Evolutionary conservation across 2,888 invertebrate genomes (phyloP).

Genomic region (Lochmaea crataegi): DNA sequence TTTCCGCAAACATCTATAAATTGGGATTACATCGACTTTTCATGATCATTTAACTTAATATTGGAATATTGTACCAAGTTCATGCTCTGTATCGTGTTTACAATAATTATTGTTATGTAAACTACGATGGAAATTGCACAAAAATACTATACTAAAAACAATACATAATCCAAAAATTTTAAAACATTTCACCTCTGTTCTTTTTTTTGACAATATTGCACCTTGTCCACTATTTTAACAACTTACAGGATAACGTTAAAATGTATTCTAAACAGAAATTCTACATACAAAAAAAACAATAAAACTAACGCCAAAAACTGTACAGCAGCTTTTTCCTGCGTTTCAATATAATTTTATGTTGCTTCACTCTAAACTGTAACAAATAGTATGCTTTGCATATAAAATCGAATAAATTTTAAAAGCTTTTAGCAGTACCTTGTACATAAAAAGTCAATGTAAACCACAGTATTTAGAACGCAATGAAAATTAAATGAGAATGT

Average conservation of each 20-base stretch:
- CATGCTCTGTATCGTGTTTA: slow-evolving; percentile 57
- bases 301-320: slow-evolving; percentile 24
- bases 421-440: slow-evolving; percentile 9
- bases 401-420: not conserved
- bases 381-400: slow-evolving; percentile 36
- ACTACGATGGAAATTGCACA: slow-evolving; percentile 55
- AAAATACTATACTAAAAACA: slow-evolving; percentile 30
- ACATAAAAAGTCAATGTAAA: slow-evolving; percentile 46
- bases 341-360: no score
- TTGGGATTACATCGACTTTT: slow-evolving; percentile 47
- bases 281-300: not conserved
- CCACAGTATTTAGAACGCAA: slow-evolving; percentile 39
- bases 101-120: slow-evolving; percentile 10
- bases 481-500: slow-evolving; percentile 48
- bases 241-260: not conserved
- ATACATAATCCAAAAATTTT: slow-evolving; percentile 21
- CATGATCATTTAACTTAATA: slow-evolving; percentile 52
- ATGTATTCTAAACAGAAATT: not conserved
- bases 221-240: slow-evolving; percentile 12
- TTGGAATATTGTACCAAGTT: slow-evolving; percentile 58
- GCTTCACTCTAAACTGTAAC: slow-evolving; percentile 17
- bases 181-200: slow-evolving; percentile 5
- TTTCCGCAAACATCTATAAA: slow-evolving; percentile 22
- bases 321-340: slow-evolving; percentile 3
- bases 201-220: slow-evolving; percentile 14